Evolutionary conservation across 2,888 invertebrate genomes (phyloP), one percentile per base, ranked within the genome.

Genomic region (Sylvicola cinctus): DNA sequence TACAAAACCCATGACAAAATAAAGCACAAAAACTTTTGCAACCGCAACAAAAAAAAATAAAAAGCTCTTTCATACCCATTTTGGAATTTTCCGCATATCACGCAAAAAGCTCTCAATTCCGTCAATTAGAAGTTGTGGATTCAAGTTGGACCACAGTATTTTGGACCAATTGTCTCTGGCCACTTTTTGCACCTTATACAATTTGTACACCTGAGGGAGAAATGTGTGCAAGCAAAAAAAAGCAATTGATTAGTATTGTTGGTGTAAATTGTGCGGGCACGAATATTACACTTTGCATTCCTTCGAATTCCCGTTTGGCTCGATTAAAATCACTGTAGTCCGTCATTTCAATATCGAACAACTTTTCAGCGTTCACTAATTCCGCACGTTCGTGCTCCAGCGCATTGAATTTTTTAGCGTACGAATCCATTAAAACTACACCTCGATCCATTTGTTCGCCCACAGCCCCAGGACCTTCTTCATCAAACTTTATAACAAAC

Each of bases 81-180:
- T 74, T 0, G 84, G 68, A 37, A 90, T 55, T 52, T 74, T 76
- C 35, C 80, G 65, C 46, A 77, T 80, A 43, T 78, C 76, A 47
- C 74, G 78, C 40, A 87, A 62, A 58, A 76, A 88, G 41, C 66
- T 68, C 42, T 91, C 88, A 46, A 90, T 85, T 3, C 87, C 88
- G 37, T 87, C 83, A 7, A 80, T 68, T 56, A 91, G 59, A 1
- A 75, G 70, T 46, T 80, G 77, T 2, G 90, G 78, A 55, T 88
- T 79, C 32, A 91, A 61, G 54, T 91, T 75, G 6, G 65, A 71
- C 91, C 91, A 91, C 10, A 88, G 53, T 0, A 84, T 87, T 54
- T 76, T 77, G 0, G 83, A 74, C 90, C 90, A 90, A 4, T 64
- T 46, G 41, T 84, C 80, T 29, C 84, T 62, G 0, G 77, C 76